Conservation (phyloP, 2,797 vertebrate species). For the Sebastes taczanowskii region DNA sequence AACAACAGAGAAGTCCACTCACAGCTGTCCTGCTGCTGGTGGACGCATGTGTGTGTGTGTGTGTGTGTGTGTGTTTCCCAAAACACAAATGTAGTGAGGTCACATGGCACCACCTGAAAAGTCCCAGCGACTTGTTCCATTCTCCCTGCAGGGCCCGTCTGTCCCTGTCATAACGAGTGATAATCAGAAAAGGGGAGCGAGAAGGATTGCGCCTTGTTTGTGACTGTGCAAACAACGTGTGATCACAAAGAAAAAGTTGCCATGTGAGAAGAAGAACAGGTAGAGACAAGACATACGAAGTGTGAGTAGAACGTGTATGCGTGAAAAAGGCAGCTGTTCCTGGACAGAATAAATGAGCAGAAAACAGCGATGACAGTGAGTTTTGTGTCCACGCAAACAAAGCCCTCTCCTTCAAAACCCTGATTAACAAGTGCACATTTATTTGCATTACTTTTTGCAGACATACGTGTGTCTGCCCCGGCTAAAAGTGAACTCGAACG, state of each 20-base stretch:
- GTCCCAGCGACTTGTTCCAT: slow-evolving; percentile 29
- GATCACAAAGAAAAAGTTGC: slow-evolving; percentile 15
- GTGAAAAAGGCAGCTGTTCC: neutral
- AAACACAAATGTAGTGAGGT: slow-evolving; percentile 10
- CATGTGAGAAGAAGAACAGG: slow-evolving; percentile 3
- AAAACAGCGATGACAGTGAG: neutral
- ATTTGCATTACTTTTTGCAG: neutral
- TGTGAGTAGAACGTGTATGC: neutral
- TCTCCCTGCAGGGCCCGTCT: slow-evolving; percentile 23
- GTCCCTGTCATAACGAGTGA: slow-evolving; percentile 52
- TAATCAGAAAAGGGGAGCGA: slow-evolving; percentile 26
- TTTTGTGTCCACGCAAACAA: neutral
- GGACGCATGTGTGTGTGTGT: neutral
- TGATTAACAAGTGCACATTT: neutral
- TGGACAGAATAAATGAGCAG: neutral
- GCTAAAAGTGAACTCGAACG: neutral
- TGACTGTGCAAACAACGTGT: slow-evolving; percentile 11
- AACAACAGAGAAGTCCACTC: neutral
- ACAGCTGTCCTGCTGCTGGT: neutral
- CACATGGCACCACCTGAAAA: slow-evolving; percentile 52
- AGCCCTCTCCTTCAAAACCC: neutral
- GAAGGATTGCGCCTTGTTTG: slow-evolving; percentile 14
- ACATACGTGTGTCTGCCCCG: neutral
- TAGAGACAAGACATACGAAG: neutral
- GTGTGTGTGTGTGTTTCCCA: neutral